Evolutionary conservation across 2,888 invertebrate genomes (phyloP), one percentile per base, ranked within the genome.

Genomic region (Podabrus alpinus): DNA sequence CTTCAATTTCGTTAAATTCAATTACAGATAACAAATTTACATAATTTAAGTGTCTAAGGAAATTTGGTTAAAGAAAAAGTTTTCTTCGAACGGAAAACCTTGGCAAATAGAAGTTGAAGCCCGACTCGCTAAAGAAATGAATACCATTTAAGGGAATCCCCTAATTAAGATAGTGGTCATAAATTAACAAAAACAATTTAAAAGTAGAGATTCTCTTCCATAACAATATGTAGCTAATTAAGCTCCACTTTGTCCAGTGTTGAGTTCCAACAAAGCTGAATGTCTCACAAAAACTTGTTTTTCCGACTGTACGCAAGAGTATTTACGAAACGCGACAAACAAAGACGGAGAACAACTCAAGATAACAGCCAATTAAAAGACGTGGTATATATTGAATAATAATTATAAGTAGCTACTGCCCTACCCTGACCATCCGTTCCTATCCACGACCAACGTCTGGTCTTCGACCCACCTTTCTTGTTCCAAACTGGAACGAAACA

Each of bases 311-410:
- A 74, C 77, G 45, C 45, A 45, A 68, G 69, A 68, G 62, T 71
- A 72, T 68, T 72, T 68, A 60, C 66, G 45, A 68, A 74, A 76
- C 69, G 76, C 70, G 73, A 77, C 78, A 73, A 75, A 78, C 75
- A 79, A 69, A 74, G 69, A 72, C 78, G 76, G 79, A 75, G 79
- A 72, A 77, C 68, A 72, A 73, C 75, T 72, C 78, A 80, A 85
- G 86, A 87, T 87, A 86, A 86, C 85, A 85, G 86, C 87, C 87
- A 88, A 88, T 88, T 88, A 88, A 87, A 87, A 87, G 86, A 85
- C 86, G 86, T 86, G 87, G 86, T 85, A 87, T 86, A 86, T 87
- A 87, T 86, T 86, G 87, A 87, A 87, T 87, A 86, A 86, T 87
- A 87, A 87, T 87, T 87, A 87, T 85, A 84, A 83, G 81, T 82